Conservation (phyloP, 2,113 vertebrate genomes). For the Notarius lentiginosus region DNA sequence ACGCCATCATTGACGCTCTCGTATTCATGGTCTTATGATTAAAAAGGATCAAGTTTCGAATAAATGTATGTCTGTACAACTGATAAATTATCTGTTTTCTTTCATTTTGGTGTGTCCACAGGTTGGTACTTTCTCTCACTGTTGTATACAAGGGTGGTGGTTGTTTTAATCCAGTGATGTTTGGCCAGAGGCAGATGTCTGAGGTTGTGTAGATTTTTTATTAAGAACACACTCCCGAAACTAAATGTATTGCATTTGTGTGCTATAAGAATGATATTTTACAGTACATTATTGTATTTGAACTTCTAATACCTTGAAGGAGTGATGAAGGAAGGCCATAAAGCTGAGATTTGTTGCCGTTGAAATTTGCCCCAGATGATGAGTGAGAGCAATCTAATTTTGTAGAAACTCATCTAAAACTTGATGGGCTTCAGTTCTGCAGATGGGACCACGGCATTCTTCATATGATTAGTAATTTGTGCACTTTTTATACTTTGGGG, state of each 20-base stretch:
- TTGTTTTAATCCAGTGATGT: neutral
- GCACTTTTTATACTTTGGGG: slow-evolving; percentile 20
- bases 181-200: neutral
- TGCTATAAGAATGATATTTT: neutral
- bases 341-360: slow-evolving; percentile 36
- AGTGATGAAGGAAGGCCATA: slow-evolving; percentile 44
- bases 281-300: neutral
- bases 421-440: slow-evolving; percentile 30
- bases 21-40: neutral
- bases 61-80: neutral
- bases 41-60: neutral
- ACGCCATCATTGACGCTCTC: neutral
- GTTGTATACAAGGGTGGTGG: neutral
- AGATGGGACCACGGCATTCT: slow-evolving; percentile 26
- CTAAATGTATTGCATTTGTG: neutral
- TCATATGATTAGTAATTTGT: slow-evolving; percentile 22
- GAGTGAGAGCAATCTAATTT: slow-evolving; percentile 34
- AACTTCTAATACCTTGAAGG: neutral
- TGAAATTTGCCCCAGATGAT: slow-evolving; percentile 51
- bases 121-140: neutral
- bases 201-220: neutral
- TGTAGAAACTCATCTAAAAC: slow-evolving; percentile 34
- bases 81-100: neutral
- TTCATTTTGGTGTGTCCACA: neutral
- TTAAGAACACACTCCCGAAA: slow-evolving; percentile 1